Conservation (phyloP, 2,113 vertebrate species). For the Anolis sagrei region DNA sequence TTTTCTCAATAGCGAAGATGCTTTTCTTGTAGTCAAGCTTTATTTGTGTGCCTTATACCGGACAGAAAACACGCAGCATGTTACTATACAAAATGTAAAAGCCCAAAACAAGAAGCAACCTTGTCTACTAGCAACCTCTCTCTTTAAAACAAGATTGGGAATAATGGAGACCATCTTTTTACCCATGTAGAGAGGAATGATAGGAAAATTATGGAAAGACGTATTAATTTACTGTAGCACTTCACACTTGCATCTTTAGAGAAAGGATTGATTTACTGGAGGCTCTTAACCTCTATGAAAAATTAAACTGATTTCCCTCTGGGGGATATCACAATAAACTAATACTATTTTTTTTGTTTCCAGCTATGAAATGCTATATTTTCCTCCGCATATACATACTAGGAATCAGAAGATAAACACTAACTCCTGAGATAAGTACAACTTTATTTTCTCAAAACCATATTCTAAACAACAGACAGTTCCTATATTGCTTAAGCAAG, state of each 20-base stretch:
- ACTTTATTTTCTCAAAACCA: neutral
- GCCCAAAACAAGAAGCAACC: conserved; percentile 22
- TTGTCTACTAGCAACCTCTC: neutral
- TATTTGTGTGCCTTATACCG: conserved; percentile 60
- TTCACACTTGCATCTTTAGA: conserved; percentile 26
- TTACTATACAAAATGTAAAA: conserved; percentile 17
- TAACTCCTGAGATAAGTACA: neutral
- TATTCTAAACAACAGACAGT: conserved; percentile 13
- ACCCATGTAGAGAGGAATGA: conserved; percentile 23
- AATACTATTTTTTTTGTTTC: neutral
- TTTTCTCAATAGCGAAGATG: conserved; percentile 37
- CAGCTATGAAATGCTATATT: conserved; percentile 17
- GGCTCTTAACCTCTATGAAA: conserved; percentile 54
- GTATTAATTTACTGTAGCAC: neutral
- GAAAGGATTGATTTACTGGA: conserved; percentile 36
- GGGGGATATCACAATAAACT: neutral
- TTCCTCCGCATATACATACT: conserved; percentile 43
- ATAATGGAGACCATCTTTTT: conserved; percentile 54
- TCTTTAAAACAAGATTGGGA: conserved; percentile 25
- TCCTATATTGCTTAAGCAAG: conserved; percentile 36
- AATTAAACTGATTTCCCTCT: conserved; percentile 52
- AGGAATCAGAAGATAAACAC: conserved; percentile 52
- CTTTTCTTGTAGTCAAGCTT: conserved; percentile 35
- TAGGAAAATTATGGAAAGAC: conserved; percentile 29
- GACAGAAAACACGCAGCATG: conserved; percentile 47